Conservation (phyloP, 2,113 vertebrate species). For the Montifringilla adamsi region DNA sequence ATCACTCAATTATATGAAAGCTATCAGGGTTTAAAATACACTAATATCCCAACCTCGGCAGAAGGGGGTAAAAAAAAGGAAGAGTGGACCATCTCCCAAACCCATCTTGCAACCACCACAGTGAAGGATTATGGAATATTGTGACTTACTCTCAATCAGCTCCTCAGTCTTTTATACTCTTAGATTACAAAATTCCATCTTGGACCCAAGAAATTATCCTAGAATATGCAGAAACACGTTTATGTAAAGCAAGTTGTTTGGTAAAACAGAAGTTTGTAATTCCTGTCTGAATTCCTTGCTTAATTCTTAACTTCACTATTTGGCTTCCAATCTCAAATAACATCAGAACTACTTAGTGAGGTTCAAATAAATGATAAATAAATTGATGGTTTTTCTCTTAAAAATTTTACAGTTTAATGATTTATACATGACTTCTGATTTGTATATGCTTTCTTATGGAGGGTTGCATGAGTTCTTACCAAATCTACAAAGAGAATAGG, state of each 20-base stretch:
- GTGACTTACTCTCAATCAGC: not conserved
- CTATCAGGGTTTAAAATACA: not conserved
- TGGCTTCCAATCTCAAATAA: not conserved
- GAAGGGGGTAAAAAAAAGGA: not conserved
- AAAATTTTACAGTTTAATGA: not conserved
- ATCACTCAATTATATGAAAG: not conserved
- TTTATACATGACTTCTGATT: not conserved
- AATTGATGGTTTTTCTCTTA: not conserved
- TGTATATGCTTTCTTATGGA: not conserved
- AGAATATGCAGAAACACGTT: not conserved
- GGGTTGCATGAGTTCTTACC: not conserved
- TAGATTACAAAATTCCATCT: not conserved
- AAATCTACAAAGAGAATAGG: not conserved
- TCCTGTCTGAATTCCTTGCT: not conserved
- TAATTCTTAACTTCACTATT: not conserved
- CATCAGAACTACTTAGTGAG: not conserved
- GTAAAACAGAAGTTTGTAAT: not conserved
- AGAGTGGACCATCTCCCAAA: not conserved
- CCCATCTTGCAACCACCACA: not conserved
- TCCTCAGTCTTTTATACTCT: not conserved
- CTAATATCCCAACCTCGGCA: not conserved
- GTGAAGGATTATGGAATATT: not conserved
- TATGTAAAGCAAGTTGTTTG: not conserved
- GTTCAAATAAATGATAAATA: not conserved
- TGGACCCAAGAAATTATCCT: not conserved